phyloP scores from a whole-genome alignment of 2,797 vertebrate species.

The Sternotherus odoratus region DNA sequence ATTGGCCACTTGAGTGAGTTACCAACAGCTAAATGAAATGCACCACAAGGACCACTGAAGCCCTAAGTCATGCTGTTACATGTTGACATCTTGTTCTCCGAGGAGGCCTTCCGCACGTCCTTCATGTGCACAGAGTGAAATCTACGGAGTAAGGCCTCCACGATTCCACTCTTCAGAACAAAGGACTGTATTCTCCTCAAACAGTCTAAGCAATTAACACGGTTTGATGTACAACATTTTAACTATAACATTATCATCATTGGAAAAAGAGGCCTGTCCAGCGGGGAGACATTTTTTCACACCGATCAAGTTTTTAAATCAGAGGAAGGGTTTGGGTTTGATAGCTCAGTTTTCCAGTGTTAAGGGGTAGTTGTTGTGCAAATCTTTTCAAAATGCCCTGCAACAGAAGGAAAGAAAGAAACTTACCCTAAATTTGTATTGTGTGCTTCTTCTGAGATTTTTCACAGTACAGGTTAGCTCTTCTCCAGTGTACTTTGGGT shows the following conservation, averaged over 20 bases:
- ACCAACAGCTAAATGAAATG: not conserved
- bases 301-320: not conserved
- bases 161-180: accelerated
- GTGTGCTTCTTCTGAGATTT: slow-evolving; percentile 96
- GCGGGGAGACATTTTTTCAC: not conserved
- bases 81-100: not conserved
- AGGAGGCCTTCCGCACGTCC: not conserved
- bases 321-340: not conserved
- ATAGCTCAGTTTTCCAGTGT: not conserved
- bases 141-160: not conserved
- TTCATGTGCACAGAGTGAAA: not conserved
- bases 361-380: not conserved
- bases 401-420: not conserved
- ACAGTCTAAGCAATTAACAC: not conserved
- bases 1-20: not conserved
- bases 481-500: slow-evolving; percentile 97
- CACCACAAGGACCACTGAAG: accelerated
- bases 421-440: slow-evolving; percentile 99
- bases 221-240: not conserved
- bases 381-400: not conserved
- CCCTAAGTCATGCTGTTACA: not conserved
- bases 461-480: slow-evolving; percentile 97
- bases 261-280: not conserved
- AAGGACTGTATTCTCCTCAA: not conserved
- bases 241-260: not conserved